phyloP scores from a whole-genome alignment of 2,113 vertebrate species.

The Mus spicilegus region DNA sequence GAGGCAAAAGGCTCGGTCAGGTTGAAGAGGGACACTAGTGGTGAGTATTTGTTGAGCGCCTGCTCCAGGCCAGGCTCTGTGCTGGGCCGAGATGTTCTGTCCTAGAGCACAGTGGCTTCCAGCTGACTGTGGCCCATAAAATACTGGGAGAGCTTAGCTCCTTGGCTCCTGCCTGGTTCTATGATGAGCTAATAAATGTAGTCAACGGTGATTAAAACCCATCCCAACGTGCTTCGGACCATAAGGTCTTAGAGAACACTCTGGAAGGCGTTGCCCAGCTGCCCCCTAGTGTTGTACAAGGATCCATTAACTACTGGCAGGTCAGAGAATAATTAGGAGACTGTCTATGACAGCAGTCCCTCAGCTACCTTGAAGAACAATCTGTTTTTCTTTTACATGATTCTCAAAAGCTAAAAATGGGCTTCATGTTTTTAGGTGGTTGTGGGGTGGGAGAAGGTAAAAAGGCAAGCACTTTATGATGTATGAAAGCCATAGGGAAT shows the following conservation, averaged over 20 bases:
- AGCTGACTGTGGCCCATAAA: background rate
- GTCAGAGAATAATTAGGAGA: background rate
- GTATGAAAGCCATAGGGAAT: background rate
- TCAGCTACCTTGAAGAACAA: background rate
- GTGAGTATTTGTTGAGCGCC: background rate
- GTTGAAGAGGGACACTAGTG: background rate
- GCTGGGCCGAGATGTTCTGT: background rate
- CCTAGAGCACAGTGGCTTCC: conserved; percentile 18
- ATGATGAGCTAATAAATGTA: conserved; percentile 57
- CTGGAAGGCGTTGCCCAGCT: conserved; percentile 49
- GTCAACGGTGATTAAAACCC: conserved; percentile 56
- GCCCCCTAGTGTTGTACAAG: conserved; percentile 65
- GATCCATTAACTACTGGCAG: background rate
- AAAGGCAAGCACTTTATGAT: background rate
- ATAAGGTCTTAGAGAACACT: conserved; percentile 24
- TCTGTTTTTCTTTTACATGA: background rate
- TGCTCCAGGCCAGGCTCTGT: background rate
- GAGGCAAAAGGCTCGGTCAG: background rate
- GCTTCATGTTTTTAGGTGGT: background rate
- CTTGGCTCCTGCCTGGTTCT: conserved; percentile 4
- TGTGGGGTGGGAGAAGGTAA: background rate
- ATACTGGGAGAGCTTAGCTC: background rate
- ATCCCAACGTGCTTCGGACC: conserved; percentile 44
- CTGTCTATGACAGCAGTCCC: background rate
- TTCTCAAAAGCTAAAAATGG: background rate